Conservation (phyloP, 2,113 vertebrate genomes). For the Malurus elegans region DNA sequence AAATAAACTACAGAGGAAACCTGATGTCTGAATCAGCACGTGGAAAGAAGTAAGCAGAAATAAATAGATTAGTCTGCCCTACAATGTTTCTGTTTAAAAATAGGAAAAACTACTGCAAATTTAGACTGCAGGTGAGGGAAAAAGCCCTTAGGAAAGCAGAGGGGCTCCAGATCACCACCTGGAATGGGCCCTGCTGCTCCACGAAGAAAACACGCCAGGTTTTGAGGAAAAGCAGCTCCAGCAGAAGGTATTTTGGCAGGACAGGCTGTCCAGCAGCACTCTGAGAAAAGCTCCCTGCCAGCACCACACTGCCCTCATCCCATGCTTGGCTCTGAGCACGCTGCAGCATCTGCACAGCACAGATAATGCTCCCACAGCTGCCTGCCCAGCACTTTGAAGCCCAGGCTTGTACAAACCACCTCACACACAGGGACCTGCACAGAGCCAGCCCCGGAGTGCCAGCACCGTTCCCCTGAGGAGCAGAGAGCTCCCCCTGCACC, state of each 20-base stretch:
- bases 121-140: neutral
- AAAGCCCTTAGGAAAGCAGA: neutral
- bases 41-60: neutral
- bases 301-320: rapidly evolving
- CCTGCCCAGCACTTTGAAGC: neutral
- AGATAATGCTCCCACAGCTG: neutral
- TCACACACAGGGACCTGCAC: neutral
- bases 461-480: neutral
- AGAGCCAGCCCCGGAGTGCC: neutral
- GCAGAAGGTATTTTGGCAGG: neutral
- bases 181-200: neutral
- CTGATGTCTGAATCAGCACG: neutral
- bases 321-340: neutral
- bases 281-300: neutral
- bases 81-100: neutral
- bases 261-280: neutral
- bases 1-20: neutral
- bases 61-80: neutral
- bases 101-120: neutral
- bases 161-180: neutral
- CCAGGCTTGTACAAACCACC: rapidly evolving
- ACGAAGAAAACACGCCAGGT: neutral
- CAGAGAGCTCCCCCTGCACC: neutral
- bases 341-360: neutral
- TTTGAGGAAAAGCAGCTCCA: neutral